Evolutionary conservation across 1,140 invertebrate species (phyloP).

Genomic region (Drosophila parvula): DNA sequence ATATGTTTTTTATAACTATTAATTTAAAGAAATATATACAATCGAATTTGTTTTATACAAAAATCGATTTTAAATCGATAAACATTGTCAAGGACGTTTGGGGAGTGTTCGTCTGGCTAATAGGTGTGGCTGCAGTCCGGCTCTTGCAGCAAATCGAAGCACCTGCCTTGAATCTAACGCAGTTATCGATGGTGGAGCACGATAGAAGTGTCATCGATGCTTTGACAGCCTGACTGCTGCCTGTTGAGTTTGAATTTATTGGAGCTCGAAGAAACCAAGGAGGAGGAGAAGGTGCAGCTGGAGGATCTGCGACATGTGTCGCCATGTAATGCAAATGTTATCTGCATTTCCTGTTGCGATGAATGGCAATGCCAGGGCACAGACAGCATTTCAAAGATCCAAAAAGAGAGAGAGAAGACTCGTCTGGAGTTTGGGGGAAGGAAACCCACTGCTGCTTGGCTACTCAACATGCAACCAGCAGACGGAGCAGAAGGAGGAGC

Average conservation of each 20-base stretch:
- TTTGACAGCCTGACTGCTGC: constrained; percentile 56
- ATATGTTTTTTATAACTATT: background rate
- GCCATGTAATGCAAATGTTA: constrained; percentile 69
- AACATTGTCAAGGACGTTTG: background rate
- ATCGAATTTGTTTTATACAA: background rate
- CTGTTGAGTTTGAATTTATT: constrained; percentile 53
- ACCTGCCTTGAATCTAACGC: constrained; percentile 25
- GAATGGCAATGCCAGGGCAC: constrained; percentile 50
- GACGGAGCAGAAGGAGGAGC: constrained; percentile 28
- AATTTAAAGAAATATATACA: background rate
- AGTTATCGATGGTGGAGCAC: constrained; percentile 18
- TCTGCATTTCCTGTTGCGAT: constrained; percentile 75
- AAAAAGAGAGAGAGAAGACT: background rate
- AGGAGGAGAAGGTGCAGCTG: constrained; percentile 4
- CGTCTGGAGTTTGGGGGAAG: constrained; percentile 4
- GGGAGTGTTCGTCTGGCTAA: background rate
- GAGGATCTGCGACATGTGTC: constrained; percentile 56
- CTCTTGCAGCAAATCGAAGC: background rate
- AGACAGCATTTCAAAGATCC: background rate
- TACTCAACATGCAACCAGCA: constrained; percentile 52
- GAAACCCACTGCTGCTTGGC: constrained; percentile 4
- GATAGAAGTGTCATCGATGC: constrained; percentile 46
- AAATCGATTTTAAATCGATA: background rate
- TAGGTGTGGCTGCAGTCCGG: background rate
- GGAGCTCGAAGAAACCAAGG: constrained; percentile 9